These are phyloP conservation scores for Sphinx pinastri DNA, from an alignment of 2,888 invertebrate species.

Conservation along the genomic window DNA sequence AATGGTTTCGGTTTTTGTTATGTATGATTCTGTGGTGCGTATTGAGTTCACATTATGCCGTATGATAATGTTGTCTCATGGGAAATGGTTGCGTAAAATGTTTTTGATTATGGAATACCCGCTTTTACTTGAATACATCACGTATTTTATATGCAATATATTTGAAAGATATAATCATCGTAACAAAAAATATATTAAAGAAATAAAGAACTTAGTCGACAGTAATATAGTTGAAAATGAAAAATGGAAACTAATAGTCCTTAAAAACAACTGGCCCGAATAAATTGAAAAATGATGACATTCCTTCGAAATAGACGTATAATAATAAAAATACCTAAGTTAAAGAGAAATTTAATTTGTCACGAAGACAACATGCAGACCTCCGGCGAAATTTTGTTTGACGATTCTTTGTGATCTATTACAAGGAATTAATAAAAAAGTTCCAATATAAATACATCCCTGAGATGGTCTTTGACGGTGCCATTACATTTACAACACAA, in stretches of 20 bases:
- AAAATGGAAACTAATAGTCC: background rate
- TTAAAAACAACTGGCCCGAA: background rate
- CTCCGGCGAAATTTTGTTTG: background rate
- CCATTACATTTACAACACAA: background rate
- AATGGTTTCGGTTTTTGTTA: constrained; percentile 41
- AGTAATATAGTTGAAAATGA: too few relatives aligned
- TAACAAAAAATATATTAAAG: too few relatives aligned
- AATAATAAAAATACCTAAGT: background rate
- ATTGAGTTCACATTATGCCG: background rate
- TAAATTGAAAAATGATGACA: background rate
- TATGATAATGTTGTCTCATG: too few relatives aligned
- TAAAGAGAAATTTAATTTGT: background rate
- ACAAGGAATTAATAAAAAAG: constrained; percentile 16
- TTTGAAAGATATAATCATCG: too few relatives aligned
- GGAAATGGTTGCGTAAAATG: too few relatives aligned
- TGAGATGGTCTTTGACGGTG: background rate
- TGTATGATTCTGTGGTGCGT: background rate
- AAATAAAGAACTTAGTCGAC: too few relatives aligned
- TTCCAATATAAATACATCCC: background rate
- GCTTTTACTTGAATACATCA: too few relatives aligned
- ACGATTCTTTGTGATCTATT: constrained; percentile 5
- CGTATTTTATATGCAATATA: too few relatives aligned
- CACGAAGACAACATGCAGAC: background rate
- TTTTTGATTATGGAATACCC: too few relatives aligned
- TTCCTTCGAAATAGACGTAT: background rate